phyloP scores from a whole-genome alignment of 2,888 invertebrate genomes.

The Macaria liturata region DNA sequence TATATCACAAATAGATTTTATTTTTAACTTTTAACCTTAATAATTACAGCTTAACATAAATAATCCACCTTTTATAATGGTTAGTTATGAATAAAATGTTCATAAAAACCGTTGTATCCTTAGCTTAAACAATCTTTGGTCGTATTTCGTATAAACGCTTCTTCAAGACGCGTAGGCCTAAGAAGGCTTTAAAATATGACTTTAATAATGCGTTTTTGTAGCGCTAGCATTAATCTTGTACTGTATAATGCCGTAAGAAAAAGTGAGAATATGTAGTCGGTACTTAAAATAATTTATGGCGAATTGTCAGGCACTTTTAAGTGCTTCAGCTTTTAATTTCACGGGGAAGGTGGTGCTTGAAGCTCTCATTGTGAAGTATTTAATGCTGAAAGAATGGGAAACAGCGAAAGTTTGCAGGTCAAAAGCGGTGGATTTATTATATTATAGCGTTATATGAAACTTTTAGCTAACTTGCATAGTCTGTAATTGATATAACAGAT shows the following conservation, averaged over 20 bases:
- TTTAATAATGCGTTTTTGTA: slow-evolving; percentile 28
- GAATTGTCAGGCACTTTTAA: slow-evolving; percentile 19
- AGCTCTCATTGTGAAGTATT: slow-evolving; percentile 1
- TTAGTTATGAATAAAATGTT: too few relatives aligned
- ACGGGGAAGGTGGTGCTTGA: slow-evolving; percentile 1
- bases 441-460: too few relatives aligned
- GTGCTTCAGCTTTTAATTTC: slow-evolving; percentile 13
- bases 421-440: background rate
- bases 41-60: too few relatives aligned
- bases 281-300: slow-evolving; percentile 27
- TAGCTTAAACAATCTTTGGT: too few relatives aligned
- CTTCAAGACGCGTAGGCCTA: slow-evolving; percentile 15
- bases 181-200: slow-evolving; percentile 27
- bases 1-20: too few relatives aligned
- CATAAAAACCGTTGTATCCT: too few relatives aligned
- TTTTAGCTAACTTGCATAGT: too few relatives aligned
- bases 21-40: too few relatives aligned
- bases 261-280: slow-evolving; percentile 23
- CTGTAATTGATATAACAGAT: too few relatives aligned
- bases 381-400: background rate
- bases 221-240: slow-evolving; percentile 24
- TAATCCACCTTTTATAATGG: too few relatives aligned
- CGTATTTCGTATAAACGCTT: background rate
- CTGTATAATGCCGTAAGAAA: slow-evolving; percentile 20
- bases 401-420: slow-evolving; percentile 2